Conservation (phyloP, 2,113 vertebrate species). For the Syngnathoides biaculeatus region DNA sequence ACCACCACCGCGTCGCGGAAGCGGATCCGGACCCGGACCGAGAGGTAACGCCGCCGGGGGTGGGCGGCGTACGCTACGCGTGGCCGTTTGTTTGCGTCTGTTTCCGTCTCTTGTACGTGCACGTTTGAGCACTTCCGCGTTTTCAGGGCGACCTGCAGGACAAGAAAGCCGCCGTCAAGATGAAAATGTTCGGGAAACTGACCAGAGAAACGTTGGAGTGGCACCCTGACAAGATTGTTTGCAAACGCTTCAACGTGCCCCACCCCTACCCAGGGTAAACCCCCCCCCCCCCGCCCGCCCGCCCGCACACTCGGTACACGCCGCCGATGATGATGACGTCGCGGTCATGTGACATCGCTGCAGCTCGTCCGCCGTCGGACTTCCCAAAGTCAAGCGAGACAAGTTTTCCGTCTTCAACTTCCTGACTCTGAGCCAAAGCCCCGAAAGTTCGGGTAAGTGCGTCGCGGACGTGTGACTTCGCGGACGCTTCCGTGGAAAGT, state of each 20-base stretch:
- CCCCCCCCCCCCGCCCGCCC: too few relatives aligned
- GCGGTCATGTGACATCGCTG: constrained; percentile 10
- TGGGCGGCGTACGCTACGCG: too few relatives aligned
- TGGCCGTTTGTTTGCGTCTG: neutral
- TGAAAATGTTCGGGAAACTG: constrained; percentile 95
- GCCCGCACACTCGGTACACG: too few relatives aligned
- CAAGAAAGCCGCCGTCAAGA: constrained; percentile 84
- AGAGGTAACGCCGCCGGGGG: constrained; percentile 70
- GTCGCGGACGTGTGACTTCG: neutral
- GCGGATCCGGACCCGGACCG: constrained; percentile 78
- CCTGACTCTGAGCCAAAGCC: constrained; percentile 76
- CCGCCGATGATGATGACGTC: neutral
- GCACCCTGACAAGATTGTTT: constrained; percentile 91
- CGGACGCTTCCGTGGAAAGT: neutral
- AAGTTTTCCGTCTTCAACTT: constrained; percentile 97
- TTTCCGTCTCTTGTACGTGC: too few relatives aligned
- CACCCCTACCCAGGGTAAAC: constrained; percentile 88
- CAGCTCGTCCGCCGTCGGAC: constrained; percentile 82
- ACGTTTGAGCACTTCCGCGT: neutral
- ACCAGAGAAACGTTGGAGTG: constrained; percentile 90
- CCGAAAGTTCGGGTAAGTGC: constrained; percentile 22
- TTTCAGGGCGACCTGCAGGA: constrained; percentile 79
- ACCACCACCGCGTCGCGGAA: constrained; percentile 72
- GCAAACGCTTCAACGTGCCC: constrained; percentile 92
- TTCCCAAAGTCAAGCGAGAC: constrained; percentile 92